Evolutionary conservation across 2,113 vertebrate species (phyloP).

Genomic region (Struthidea cinerea): DNA sequence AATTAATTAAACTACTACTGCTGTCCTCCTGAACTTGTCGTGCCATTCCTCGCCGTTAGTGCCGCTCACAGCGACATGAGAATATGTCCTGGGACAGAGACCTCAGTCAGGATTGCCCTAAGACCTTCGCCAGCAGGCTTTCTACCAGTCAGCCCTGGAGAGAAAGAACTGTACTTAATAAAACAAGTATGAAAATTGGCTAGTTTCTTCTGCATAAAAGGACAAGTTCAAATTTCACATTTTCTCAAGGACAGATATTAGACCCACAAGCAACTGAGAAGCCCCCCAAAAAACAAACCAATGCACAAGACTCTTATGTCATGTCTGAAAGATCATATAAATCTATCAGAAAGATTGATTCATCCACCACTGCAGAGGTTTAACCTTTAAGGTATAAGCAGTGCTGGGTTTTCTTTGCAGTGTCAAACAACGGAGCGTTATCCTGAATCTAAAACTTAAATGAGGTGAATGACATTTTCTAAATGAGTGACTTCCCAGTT

Average conservation of each 20-base stretch:
- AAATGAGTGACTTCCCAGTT: not conserved
- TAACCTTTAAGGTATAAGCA: not conserved
- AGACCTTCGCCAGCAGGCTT: not conserved
- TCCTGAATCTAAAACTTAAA: not conserved
- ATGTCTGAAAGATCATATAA: not conserved
- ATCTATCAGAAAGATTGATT: not conserved
- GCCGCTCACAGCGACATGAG: no score
- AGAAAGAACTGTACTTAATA: not conserved
- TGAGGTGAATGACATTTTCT: not conserved
- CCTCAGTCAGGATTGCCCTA: not conserved
- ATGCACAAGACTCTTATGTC: not conserved
- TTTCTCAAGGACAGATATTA: not conserved
- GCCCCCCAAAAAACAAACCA: not conserved
- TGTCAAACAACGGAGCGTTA: not conserved
- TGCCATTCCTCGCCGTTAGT: no score
- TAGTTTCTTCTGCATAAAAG: not conserved
- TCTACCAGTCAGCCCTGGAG: not conserved
- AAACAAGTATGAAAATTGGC: not conserved
- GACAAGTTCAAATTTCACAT: not conserved
- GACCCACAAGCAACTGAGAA: not conserved
- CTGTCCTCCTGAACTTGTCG: no score
- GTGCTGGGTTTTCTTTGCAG: not conserved
- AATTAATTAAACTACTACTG: no score
- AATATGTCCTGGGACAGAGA: not conserved
- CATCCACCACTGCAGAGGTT: not conserved